Percentiles rank a stretch among this genome's conserved stretches.
Evolutionary conservation across 2,888 invertebrate genomes (phyloP).

Genomic region (Teleogryllus oceanicus): DNA sequence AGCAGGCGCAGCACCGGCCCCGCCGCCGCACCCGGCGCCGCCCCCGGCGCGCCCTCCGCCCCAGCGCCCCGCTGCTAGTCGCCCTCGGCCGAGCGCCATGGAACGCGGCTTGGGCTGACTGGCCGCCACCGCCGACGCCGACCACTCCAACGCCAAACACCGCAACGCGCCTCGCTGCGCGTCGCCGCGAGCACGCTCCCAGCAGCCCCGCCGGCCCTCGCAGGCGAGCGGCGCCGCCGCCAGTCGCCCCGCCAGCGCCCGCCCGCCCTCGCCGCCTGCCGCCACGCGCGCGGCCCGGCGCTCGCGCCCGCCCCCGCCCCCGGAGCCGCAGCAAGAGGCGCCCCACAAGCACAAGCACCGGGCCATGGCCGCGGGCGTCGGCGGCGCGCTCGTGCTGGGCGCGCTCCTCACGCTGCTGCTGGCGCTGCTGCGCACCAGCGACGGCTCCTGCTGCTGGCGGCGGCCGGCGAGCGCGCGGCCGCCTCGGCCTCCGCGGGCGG

Average conservation of each 20-base stretch:
- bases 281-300: background rate
- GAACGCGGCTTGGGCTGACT: background rate
- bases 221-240: background rate
- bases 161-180: background rate
- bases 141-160: background rate
- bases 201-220: background rate
- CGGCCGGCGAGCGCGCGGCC: slow-evolving; percentile 42
- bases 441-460: slow-evolving; percentile 36
- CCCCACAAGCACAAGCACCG: background rate
- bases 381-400: slow-evolving; percentile 34
- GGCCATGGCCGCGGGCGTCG: slow-evolving; percentile 36
- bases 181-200: background rate
- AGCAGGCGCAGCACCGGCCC: too few relatives aligned
- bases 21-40: background rate
- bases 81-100: background rate
- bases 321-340: background rate
- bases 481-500: slow-evolving; percentile 39
- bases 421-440: slow-evolving; percentile 47
- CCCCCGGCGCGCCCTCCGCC: background rate
- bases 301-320: background rate
- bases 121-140: background rate
- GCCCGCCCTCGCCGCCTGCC: background rate
- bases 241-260: background rate
- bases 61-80: background rate
- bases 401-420: slow-evolving; percentile 36